phyloP scores from a whole-genome alignment of 2,888 invertebrate species.

The Apodemia zela region DNA sequence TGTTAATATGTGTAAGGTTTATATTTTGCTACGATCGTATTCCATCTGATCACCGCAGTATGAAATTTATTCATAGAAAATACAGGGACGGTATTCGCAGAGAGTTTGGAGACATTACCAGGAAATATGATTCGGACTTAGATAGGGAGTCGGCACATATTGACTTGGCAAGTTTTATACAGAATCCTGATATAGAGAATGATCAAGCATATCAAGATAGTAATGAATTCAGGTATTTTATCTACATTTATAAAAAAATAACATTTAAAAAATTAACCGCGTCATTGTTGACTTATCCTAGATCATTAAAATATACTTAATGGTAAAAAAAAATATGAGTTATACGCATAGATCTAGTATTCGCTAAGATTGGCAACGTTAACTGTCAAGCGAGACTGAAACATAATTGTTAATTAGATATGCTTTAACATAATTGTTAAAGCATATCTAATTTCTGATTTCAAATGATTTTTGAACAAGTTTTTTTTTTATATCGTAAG shows the following conservation, averaged over 20 bases:
- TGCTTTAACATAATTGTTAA: too few relatives aligned
- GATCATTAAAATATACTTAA: too few relatives aligned
- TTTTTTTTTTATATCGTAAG: too few relatives aligned
- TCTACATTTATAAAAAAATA: neutral
- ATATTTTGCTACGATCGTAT: slow-evolving; percentile 33
- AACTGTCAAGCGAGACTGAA: too few relatives aligned
- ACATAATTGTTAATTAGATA: too few relatives aligned
- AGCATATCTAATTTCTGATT: too few relatives aligned
- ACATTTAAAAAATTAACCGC: too few relatives aligned
- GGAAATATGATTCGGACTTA: slow-evolving; percentile 31
- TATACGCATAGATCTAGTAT: too few relatives aligned
- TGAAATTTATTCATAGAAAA: slow-evolving; percentile 21
- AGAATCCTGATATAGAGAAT: slow-evolving; percentile 38
- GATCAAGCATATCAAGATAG: slow-evolving; percentile 28
- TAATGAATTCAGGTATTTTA: slow-evolving; percentile 9
- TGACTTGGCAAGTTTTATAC: slow-evolving; percentile 53
- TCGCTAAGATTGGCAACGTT: too few relatives aligned
- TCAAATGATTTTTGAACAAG: too few relatives aligned
- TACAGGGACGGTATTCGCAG: slow-evolving; percentile 3
- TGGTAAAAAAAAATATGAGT: too few relatives aligned
- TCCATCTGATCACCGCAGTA: slow-evolving; percentile 25
- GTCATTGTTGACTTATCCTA: too few relatives aligned
- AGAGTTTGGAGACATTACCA: slow-evolving; percentile 18
- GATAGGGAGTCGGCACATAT: slow-evolving; percentile 43
- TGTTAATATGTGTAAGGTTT: slow-evolving; percentile 32